Conservation (phyloP, 2,888 invertebrate genomes). For the Dryococelus australis region DNA sequence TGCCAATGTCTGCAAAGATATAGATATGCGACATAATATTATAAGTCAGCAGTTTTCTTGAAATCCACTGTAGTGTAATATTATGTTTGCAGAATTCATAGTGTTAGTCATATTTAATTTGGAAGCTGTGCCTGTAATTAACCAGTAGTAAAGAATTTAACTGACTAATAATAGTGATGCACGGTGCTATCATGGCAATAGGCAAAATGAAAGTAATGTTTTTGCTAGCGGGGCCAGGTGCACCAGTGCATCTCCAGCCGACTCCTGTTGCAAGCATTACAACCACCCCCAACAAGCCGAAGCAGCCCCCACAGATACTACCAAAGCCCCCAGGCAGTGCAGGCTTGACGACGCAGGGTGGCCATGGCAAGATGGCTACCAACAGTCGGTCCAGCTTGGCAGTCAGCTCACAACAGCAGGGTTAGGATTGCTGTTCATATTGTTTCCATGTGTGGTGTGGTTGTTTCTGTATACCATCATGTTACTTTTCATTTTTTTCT, state of each 20-base stretch:
- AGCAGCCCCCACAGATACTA: slow-evolving; percentile 67
- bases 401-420: slow-evolving; percentile 41
- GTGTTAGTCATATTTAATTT: too few species aligned
- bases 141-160: too few species aligned
- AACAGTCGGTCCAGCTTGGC: slow-evolving; percentile 44
- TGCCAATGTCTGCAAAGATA: too few species aligned
- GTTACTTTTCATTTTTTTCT: not conserved
- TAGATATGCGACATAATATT: too few species aligned
- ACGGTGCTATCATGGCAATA: too few species aligned
- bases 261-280: slow-evolving; percentile 27
- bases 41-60: too few species aligned
- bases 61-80: too few species aligned
- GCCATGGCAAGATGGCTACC: slow-evolving; percentile 45
- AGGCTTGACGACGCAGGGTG: slow-evolving; percentile 34
- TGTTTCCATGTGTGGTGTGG: not conserved
- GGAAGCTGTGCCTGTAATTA: too few species aligned
- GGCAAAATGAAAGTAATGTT: slow-evolving; percentile 43
- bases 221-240: slow-evolving; percentile 48
- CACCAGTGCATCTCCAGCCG: slow-evolving; percentile 39
- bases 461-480: not conserved
- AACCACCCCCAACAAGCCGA: slow-evolving; percentile 53
- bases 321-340: slow-evolving; percentile 62
- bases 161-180: too few species aligned
- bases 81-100: too few species aligned
- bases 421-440: slow-evolving; percentile 31